Percentiles rank a stretch among this genome's conserved stretches.
These are phyloP conservation scores for Pseudomugil gertrudae DNA, from an alignment of 2,797 vertebrate species.

Conservation along the genomic window DNA sequence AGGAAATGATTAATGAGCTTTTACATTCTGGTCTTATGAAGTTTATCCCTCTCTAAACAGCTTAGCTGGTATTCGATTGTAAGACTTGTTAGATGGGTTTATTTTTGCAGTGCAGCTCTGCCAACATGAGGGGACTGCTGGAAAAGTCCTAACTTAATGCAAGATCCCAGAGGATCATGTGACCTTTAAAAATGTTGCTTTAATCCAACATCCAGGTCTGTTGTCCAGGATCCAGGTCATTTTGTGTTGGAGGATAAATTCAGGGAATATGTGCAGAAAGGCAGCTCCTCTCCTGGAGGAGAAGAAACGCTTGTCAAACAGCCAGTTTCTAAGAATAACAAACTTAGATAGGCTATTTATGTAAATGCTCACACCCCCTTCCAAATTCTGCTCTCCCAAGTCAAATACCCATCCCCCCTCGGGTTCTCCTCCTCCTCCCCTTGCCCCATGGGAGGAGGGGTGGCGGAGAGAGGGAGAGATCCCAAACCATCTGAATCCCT, in stretches of 20 bases:
- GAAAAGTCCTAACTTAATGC: conserved; percentile 52
- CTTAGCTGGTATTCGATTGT: too few relatives aligned
- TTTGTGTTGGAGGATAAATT: conserved; percentile 22
- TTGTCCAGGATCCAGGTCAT: neutral
- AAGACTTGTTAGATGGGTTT: too few relatives aligned
- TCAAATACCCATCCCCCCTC: conserved; percentile 81
- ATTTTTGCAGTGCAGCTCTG: conserved; percentile 8
- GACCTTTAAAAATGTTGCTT: conserved; percentile 51
- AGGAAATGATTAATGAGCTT: too few relatives aligned
- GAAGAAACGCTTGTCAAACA: conserved; percentile 2
- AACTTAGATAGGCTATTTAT: conserved; percentile 58
- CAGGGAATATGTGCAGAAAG: conserved; percentile 25
- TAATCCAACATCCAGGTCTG: conserved; percentile 56
- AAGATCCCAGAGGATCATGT: conserved; percentile 60
- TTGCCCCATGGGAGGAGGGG: conserved; percentile 75
- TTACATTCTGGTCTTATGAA: too few relatives aligned
- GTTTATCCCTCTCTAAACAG: too few relatives aligned
- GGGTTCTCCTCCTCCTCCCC: conserved; percentile 40
- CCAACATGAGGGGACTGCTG: conserved; percentile 63
- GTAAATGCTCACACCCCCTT: conserved; percentile 70
- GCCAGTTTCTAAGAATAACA: conserved; percentile 21
- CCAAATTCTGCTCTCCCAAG: conserved; percentile 71
- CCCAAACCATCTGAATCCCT: conserved; percentile 83
- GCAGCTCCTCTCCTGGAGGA: neutral
- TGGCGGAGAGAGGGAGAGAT: conserved; percentile 59